Conservation (phyloP, 92 coral and sea anemone species). For the Porites rus region DNA sequence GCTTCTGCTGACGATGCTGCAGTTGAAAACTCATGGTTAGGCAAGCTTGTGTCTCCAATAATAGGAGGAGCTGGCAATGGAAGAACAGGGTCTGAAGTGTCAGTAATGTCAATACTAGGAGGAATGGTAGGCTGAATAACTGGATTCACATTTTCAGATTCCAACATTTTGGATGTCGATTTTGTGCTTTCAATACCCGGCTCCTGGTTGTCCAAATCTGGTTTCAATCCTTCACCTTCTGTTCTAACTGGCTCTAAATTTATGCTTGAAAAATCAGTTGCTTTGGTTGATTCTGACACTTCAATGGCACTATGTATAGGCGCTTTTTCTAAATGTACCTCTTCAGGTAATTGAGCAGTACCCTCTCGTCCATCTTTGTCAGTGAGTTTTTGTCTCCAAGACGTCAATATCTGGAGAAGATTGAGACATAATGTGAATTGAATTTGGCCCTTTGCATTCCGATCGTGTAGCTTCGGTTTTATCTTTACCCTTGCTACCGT, state of each 20-base stretch:
- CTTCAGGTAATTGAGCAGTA: slow-evolving; percentile 79
- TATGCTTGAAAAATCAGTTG: not conserved
- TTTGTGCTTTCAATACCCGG: not conserved
- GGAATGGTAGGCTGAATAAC: slow-evolving; percentile 21
- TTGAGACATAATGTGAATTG: slow-evolving; percentile 53
- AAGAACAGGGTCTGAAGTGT: slow-evolving; percentile 48
- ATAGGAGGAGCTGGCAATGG: slow-evolving; percentile 68
- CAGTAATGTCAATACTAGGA: slow-evolving; percentile 6
- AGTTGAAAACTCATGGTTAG: not conserved
- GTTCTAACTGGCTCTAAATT: not conserved
- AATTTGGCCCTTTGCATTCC: slow-evolving; percentile 70
- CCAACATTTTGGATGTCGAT: not conserved
- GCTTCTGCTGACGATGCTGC: slow-evolving; percentile 25
- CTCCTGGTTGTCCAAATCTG: slow-evolving; percentile 14
- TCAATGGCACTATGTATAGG: slow-evolving; percentile 5
- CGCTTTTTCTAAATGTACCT: slow-evolving; percentile 6
- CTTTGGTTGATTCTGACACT: slow-evolving; percentile 9
- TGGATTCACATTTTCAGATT: slow-evolving; percentile 14
- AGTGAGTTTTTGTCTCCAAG: slow-evolving; percentile 84
- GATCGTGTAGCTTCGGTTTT: slow-evolving; percentile 38
- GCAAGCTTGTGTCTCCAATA: slow-evolving; percentile 17
- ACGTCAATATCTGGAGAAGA: slow-evolving; percentile 85
- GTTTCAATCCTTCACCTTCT: slow-evolving; percentile 3
- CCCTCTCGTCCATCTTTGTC: slow-evolving; percentile 91
- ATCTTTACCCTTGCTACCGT: slow-evolving; percentile 9